Conservation (phyloP, 2,888 invertebrate genomes). For the Drosophila mayaguana region DNA sequence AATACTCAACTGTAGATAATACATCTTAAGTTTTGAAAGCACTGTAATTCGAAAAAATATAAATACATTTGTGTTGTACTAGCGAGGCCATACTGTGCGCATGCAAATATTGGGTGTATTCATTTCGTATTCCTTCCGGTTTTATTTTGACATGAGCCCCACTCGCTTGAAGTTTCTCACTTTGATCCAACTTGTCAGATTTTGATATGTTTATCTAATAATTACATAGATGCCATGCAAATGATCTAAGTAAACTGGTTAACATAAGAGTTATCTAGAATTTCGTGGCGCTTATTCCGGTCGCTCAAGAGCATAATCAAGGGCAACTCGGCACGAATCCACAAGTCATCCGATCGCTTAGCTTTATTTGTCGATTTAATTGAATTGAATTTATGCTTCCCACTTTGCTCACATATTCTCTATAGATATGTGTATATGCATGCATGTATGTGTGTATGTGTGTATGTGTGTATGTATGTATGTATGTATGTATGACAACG, state of each 20-base stretch:
- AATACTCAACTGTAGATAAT: not conserved
- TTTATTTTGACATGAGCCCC: not conserved
- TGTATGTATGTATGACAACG: constrained; percentile 27
- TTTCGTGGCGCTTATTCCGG: not conserved
- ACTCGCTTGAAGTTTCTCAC: not conserved
- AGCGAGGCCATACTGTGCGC: not conserved
- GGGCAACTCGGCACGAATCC: constrained; percentile 13
- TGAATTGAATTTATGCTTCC: constrained; percentile 48
- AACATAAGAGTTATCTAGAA: not conserved
- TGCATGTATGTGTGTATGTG: not conserved
- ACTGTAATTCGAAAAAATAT: not conserved
- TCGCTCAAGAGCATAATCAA: constrained; percentile 10
- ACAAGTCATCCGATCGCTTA: constrained; percentile 30
- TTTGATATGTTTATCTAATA: not conserved
- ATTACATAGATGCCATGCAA: not conserved
- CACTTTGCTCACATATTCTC: constrained; percentile 31
- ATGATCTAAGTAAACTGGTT: not conserved
- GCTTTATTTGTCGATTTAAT: constrained; percentile 45
- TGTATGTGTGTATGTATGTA: not conserved
- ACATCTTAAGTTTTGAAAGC: not conserved
- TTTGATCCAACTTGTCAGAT: not conserved
- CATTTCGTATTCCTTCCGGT: not conserved
- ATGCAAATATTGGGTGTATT: not conserved
- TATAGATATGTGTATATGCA: not conserved
- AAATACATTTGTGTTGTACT: not conserved